Evolutionary conservation across 2,113 vertebrate genomes (phyloP).

Genomic region (Notarius lentiginosus): DNA sequence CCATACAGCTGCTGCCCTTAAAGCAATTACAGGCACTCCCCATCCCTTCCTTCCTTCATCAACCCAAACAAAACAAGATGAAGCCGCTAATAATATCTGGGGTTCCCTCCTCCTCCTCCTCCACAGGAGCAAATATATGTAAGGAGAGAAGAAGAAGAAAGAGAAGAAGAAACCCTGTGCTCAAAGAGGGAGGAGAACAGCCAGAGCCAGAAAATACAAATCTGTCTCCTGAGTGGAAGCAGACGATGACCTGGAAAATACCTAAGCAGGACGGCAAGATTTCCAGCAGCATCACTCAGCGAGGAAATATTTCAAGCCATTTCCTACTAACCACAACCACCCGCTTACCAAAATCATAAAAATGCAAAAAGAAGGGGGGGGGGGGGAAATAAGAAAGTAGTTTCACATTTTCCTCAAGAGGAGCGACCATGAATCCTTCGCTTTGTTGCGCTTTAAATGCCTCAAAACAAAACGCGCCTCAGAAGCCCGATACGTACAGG

Average conservation of each 20-base stretch:
- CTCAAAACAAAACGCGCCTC: not conserved
- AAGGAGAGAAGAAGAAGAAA: not conserved
- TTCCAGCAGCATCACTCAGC: constrained; percentile 31
- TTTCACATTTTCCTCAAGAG: not conserved
- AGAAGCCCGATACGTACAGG: not conserved
- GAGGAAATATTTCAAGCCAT: constrained; percentile 1
- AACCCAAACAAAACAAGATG: not conserved
- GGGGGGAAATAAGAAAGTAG: not conserved
- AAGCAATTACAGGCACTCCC: constrained; percentile 48
- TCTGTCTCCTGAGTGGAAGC: constrained; percentile 32
- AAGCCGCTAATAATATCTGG: constrained; percentile 30
- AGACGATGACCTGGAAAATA: constrained; percentile 59
- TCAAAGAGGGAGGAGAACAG: constrained; percentile 23
- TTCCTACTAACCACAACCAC: constrained; percentile 24
- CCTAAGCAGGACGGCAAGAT: constrained; percentile 49
- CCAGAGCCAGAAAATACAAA: constrained; percentile 35
- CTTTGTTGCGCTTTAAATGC: not conserved
- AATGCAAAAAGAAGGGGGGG: not conserved
- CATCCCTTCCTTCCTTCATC: constrained; percentile 17
- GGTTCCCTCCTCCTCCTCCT: not conserved
- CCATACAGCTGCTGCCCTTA: constrained; percentile 54
- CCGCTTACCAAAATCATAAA: not conserved
- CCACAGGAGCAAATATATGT: constrained; percentile 23
- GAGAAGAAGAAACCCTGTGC: not conserved
- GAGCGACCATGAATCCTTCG: not conserved